Evolutionary conservation across 1,140 invertebrate genomes (phyloP).

Genomic region (Drosophila grimshawi): DNA sequence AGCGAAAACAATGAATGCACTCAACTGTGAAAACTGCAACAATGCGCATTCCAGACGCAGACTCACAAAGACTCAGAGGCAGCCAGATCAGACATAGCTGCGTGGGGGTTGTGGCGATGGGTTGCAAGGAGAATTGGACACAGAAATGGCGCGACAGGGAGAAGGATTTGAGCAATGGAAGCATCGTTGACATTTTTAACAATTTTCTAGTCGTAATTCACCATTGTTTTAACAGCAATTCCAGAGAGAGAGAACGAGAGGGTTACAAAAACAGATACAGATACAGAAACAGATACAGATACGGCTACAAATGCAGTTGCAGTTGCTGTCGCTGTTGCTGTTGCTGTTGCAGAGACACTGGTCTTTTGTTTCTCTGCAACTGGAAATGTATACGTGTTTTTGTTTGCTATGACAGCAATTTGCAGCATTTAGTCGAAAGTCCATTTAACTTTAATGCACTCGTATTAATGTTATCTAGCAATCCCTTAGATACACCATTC

Average conservation of each 20-base stretch:
- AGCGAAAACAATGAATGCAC: constrained; percentile 77
- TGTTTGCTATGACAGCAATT: constrained; percentile 71
- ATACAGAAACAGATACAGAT: constrained; percentile 13
- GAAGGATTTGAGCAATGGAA: constrained; percentile 73
- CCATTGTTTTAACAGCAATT: constrained; percentile 71
- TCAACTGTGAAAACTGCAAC: constrained; percentile 78
- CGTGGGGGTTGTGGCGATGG: constrained; percentile 14
- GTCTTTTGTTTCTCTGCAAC: background rate
- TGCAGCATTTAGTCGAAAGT: constrained; percentile 72
- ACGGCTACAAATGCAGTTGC: constrained; percentile 18
- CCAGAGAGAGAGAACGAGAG: constrained; percentile 4
- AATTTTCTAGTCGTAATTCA: constrained; percentile 82
- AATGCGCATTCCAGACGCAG: constrained; percentile 68
- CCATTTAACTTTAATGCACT: constrained; percentile 80
- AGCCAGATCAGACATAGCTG: constrained; percentile 15
- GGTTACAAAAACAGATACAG: constrained; percentile 15
- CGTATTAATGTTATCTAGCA: constrained; percentile 34
- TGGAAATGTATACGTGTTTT: constrained; percentile 17
- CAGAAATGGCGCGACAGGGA: constrained; percentile 64
- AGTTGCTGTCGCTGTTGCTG: constrained; percentile 13
- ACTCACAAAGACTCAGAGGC: constrained; percentile 16
- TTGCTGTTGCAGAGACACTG: constrained; percentile 8
- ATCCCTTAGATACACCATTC: constrained; percentile 22
- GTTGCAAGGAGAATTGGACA: constrained; percentile 5
- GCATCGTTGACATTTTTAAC: constrained; percentile 77